Evolutionary conservation across 1,140 invertebrate genomes (phyloP).

Genomic region (Drosophila virilis): DNA sequence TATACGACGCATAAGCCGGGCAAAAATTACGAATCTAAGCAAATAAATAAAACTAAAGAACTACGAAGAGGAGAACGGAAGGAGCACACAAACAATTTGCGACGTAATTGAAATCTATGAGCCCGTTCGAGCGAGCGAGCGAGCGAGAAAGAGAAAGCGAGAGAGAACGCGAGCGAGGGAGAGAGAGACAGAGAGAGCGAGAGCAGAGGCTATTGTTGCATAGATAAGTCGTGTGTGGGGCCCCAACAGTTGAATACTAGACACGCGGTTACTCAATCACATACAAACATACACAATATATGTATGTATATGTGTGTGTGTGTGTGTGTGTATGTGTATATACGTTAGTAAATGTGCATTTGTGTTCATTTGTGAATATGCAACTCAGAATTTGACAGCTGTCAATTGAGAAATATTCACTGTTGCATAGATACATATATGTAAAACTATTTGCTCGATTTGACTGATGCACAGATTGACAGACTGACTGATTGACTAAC

Average conservation of each 20-base stretch:
- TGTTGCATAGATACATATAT: neutral
- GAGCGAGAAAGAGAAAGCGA: neutral
- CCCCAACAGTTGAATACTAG: neutral
- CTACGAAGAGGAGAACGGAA: neutral
- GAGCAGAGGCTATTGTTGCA: constrained; percentile 9
- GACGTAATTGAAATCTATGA: constrained; percentile 48
- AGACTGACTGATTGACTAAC: too few relatives aligned
- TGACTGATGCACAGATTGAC: neutral
- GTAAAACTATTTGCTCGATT: neutral
- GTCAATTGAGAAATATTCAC: constrained; percentile 27
- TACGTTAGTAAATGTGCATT: neutral
- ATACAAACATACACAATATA: neutral
- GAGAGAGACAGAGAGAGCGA: neutral
- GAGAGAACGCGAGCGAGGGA: too few relatives aligned
- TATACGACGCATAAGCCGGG: constrained; percentile 43
- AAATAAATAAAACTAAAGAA: constrained; percentile 3
- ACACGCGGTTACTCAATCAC: neutral
- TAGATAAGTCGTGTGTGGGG: constrained; percentile 9
- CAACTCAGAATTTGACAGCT: constrained; percentile 20
- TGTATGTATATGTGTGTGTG: neutral
- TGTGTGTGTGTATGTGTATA: neutral
- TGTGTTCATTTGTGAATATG: neutral
- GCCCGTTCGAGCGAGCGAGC: neutral
- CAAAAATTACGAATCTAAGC: constrained; percentile 16
- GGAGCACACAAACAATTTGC: constrained; percentile 16